Evolutionary conservation across 2,888 invertebrate species (phyloP), one percentile per base, ranked within the genome.

Genomic region (Falcaria lacertinaria): DNA sequence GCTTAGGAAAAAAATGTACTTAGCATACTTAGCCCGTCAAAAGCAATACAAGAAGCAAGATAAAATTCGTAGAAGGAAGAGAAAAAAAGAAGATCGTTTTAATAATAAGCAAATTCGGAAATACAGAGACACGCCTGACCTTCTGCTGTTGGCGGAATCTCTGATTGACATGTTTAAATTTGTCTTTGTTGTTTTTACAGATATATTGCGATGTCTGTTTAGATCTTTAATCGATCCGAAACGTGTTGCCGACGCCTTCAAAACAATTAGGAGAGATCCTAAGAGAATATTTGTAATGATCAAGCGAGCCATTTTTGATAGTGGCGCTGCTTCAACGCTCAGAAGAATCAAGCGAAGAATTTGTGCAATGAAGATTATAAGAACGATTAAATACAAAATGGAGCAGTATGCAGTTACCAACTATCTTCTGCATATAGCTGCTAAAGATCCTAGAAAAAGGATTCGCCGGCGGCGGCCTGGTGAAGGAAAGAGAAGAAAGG

Each of bases 331-430:
- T n/a, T 39, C 60, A 5, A 64, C 60, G 7, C 32, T 49, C 0
- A 63, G 46, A 43, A 60, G 70, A 15, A 41, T 71, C 3, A 49
- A 52, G 41, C 39, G 47, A 22, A 60, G 64, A 36, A 47, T 53
- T 19, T 33, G 40, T 15, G 38, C 50, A 15, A 61, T 62, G 52
- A 49, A 42, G 42, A 45, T 38, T 33, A 37, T 60, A 6, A 44
- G 54, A 43, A 28, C 1, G 8, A 6, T 41, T 6, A 53, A 42
- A 32, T 4, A 22, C 2, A 50, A 22, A 44, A 41, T 75, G 1
- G 60, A 69, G 39, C 34, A 45, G n/a, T 39, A 54, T 44, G 16
- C 53, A 19, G 11, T 59, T 1, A 55, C 61, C 1, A 52, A 61
- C 39, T 69, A 47, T 42, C 5, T 69, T 2, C 22, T 68, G 38